Base-by-base conservation (phyloP, 2,888 invertebrate genomes). In the Apotomis betuletana region DNA sequence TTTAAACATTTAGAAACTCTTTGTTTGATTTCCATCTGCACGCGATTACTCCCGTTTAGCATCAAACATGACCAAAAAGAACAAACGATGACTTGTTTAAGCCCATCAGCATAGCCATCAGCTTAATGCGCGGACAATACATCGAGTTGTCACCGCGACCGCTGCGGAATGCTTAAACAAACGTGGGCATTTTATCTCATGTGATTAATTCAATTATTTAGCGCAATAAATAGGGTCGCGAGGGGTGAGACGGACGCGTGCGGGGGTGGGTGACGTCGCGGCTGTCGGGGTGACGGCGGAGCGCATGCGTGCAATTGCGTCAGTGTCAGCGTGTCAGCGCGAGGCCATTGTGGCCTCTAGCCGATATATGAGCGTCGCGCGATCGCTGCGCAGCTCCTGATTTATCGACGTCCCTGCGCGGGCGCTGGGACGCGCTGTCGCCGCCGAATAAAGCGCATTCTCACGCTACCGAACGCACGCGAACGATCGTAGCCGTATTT, bases 201-300 rank as follows among this genome's bases (percentile, higher is more conserved):
- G 90, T 91, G 92, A 92, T 92, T 92, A 92, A 93, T 92, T 92
- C 91, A 92, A 90, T 92, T 91, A 93, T 91, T 92, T 92, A 91
- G 88, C 90, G 89, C 90, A 91, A 91, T 92, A 91, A 92, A 93
- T 92, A 90, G 78, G 77, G 79, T 79, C 80, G 79, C 79, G 78
- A 82, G 81, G 81, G 83, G 82, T 79, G 70, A 75, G 12, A 38
- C 46, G 57, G 3, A 57, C n/a, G 54, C 51, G 70, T 27, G 71
- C 13, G 70, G 59, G 70, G 59, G 64, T 55, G 64, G 70, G 13
- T 60, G 67, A 67, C 49, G 82, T 80, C 83, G 78, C 77, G 78
- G 78, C 78, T 75, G 82, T 80, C 81, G 76, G 76, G 79, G 78
- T 84, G 85, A 82, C 84, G 85, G 85, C 79, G 81, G 82, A 85